Evolutionary conservation across 1,140 invertebrate genomes (phyloP).

Genomic region (Thaumetopoea pityocampa): DNA sequence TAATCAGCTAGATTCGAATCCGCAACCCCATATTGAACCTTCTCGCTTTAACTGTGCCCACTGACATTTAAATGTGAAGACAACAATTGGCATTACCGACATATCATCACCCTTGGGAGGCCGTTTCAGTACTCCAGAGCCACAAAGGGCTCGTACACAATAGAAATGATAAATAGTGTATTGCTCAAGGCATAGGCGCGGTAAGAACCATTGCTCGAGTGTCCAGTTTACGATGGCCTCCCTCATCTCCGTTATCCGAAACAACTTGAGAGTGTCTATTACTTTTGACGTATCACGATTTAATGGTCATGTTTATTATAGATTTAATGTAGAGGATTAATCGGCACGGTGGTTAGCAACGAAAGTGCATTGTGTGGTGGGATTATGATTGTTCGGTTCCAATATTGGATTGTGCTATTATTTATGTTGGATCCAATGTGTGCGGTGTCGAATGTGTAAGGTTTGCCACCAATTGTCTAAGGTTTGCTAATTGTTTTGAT

Average conservation of each 20-base stretch:
- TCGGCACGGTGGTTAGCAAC: constrained; percentile 66
- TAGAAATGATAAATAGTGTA: constrained; percentile 60
- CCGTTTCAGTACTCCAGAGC: constrained; percentile 37
- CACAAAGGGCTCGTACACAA: constrained; percentile 50
- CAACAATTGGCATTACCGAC: constrained; percentile 39
- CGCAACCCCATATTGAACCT: no score
- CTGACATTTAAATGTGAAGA: constrained; percentile 16
- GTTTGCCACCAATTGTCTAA: no score
- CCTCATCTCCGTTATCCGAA: constrained; percentile 14
- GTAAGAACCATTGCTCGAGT: constrained; percentile 27
- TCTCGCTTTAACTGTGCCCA: constrained; percentile 1
- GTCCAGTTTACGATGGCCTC: constrained; percentile 36
- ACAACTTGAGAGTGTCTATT: constrained; percentile 15
- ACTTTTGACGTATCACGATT: constrained; percentile 31
- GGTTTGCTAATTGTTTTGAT: no score
- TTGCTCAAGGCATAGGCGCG: constrained; percentile 46
- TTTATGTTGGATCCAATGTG: constrained; percentile 56
- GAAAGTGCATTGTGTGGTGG: constrained; percentile 64
- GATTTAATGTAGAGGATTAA: constrained; percentile 65
- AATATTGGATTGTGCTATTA: constrained; percentile 72
- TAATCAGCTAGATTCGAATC: no score
- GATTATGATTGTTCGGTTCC: constrained; percentile 63
- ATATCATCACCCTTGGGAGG: constrained; percentile 31
- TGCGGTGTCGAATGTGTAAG: constrained; percentile 44
- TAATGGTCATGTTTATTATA: constrained; percentile 49